Evolutionary conservation across 2,113 vertebrate genomes (phyloP).

Genomic region (Varanus salvator): DNA sequence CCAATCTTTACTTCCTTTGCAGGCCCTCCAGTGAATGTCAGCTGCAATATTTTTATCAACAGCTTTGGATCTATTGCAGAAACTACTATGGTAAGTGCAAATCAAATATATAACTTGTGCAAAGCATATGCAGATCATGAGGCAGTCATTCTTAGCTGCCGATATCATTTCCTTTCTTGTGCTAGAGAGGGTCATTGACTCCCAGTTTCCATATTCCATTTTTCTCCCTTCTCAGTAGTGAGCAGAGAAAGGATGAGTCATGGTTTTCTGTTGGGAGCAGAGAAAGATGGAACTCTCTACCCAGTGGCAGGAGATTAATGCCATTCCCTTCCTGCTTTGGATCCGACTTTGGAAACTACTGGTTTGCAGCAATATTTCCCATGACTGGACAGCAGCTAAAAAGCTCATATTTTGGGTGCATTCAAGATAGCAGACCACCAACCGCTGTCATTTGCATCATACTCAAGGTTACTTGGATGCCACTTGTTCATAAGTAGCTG

Average conservation of each 20-base stretch:
- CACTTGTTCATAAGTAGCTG: background rate
- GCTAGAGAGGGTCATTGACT: background rate
- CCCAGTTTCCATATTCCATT: background rate
- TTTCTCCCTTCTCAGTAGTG: background rate
- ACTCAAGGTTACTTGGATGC: background rate
- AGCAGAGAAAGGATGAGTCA: background rate
- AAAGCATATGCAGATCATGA: constrained; percentile 4
- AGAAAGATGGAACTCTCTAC: background rate
- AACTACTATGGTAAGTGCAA: constrained; percentile 94
- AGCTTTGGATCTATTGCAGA: constrained; percentile 99
- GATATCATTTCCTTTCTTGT: background rate
- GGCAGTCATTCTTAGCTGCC: constrained; percentile 12
- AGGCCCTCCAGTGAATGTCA: constrained; percentile 97
- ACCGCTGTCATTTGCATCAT: background rate
- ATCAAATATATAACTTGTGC: constrained; percentile 50
- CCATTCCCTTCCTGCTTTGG: background rate
- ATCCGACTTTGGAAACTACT: background rate
- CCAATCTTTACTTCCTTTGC: constrained; percentile 72
- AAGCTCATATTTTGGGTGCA: background rate
- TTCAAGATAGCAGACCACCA: background rate
- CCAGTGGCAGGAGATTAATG: background rate
- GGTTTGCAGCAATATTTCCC: background rate
- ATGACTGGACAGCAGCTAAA: background rate
- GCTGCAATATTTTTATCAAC: constrained; percentile 99
- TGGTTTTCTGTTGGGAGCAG: background rate